A percentile compares a stretch with the other conserved stretches of the same genome.
These are phyloP conservation scores for Leptodactylus fallax DNA, from an alignment of 2,797 vertebrate genomes.

Conservation along the genomic window DNA sequence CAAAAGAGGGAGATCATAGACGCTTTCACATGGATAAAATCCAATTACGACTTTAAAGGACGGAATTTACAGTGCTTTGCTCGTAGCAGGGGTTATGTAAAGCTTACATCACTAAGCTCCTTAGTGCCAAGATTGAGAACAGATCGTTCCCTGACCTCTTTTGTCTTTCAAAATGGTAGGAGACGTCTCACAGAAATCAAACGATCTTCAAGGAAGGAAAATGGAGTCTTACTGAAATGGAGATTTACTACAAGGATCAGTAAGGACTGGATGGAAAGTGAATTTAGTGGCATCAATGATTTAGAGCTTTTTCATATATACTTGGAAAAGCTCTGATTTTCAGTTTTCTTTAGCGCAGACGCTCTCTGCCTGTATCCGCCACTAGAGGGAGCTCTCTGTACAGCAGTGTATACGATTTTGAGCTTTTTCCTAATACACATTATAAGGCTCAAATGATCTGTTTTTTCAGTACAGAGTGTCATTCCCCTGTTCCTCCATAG, in stretches of 20 bases:
- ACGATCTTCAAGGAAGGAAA: background rate
- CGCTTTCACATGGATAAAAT: conserved; percentile 54
- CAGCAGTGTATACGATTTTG: background rate
- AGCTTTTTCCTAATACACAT: no score
- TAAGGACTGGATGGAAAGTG: background rate
- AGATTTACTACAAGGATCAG: background rate
- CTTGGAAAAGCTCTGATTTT: background rate
- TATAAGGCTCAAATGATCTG: background rate
- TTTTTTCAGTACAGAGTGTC: background rate
- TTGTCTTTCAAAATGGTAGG: conserved; percentile 53
- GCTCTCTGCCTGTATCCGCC: background rate
- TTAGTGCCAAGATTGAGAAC: background rate
- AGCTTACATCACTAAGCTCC: conserved; percentile 54
- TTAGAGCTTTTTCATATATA: background rate
- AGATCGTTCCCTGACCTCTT: conserved; percentile 35
- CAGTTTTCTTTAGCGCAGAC: background rate
- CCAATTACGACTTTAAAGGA: conserved; percentile 61
- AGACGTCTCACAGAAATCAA: background rate
- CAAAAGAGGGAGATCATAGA: conserved; percentile 39
- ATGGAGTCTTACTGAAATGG: background rate
- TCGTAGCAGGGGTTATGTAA: conserved; percentile 57
- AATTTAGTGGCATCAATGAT: background rate
- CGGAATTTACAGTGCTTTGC: conserved; percentile 48
- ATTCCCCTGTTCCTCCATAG: no score
- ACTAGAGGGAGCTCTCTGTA: background rate